Evolutionary conservation across 2,797 vertebrate species (phyloP), one percentile per base, ranked within the genome.

Genomic region (Scarus forsteni): DNA sequence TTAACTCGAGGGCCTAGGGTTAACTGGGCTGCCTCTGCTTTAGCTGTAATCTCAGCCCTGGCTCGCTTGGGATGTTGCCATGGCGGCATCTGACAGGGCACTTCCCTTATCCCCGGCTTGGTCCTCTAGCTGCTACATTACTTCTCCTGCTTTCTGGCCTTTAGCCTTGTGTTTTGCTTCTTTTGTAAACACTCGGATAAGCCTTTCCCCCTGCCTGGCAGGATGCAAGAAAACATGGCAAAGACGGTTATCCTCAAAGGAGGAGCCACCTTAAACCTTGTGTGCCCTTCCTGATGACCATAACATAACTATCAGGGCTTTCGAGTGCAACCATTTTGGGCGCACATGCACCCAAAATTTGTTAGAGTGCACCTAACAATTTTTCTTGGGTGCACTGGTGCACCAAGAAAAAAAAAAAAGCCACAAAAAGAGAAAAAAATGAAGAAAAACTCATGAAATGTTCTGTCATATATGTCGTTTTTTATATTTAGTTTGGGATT

Each of bases 21-120:
- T 81, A 85, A 88, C 64, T 19, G 63, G 75, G 85, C 60, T 55
- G 57, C 48, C 70, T 75, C 65, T 52, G 65, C 77, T 65, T 70
- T 70, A 73, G 76, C 60, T 81, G 38, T 87, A 88, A 88, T 90
- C 83, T 78, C 44, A 59, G 70, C 61, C 61, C 77, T 82, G 79
- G 50, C 76, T 81, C 58, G 66, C 78, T 66, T 80, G 81, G 83
- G 74, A 61, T 73, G 80, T 70, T 82, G 73, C 80, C 81, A 61
- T 78, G 53, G 63, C 39, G 56, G 73, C 87, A 85, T 79, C 81
- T 77, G 80, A 86, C 77, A n/a, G 70, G 42, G 67, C 68, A 73
- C 75, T 84, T 85, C 59, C 60, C 78, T 85, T 80, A 89, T 88
- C 79, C 70, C 60, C 70, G 58, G 57, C 80, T 74, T 85, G 71